Percentiles rank a stretch among this genome's conserved stretches.
phyloP scores from a whole-genome alignment of 2,888 invertebrate species.

The Drosophila borealis region DNA sequence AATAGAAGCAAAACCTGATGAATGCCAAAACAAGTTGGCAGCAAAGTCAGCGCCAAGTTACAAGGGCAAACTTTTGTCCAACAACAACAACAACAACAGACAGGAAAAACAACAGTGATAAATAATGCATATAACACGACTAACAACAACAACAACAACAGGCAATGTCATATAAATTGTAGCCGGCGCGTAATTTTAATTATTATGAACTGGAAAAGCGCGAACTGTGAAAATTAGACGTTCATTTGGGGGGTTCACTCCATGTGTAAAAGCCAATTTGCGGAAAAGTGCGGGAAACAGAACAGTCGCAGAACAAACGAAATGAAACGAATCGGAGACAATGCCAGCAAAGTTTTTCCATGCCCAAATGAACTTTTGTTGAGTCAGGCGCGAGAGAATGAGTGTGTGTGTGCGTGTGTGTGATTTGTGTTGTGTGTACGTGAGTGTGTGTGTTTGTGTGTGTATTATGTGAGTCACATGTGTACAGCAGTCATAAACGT shows the following conservation, averaged over 20 bases:
- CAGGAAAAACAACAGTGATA: conserved; percentile 49
- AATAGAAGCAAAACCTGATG: conserved; percentile 62
- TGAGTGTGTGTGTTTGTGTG: conserved; percentile 8
- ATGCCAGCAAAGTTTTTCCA: conserved; percentile 56
- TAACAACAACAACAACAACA: conserved; percentile 25
- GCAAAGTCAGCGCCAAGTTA: conserved; percentile 55
- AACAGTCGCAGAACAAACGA: conserved; percentile 5
- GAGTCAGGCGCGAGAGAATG: conserved; percentile 35
- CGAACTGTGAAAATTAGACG: conserved; percentile 72
- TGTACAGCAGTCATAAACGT: conserved; percentile 26
- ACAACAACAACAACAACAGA: conserved; percentile 39
- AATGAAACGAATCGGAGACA: conserved; percentile 37
- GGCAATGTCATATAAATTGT: conserved; percentile 61
- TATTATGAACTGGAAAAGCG: conserved; percentile 63
- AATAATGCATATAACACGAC: conserved; percentile 66
- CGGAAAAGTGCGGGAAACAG: conserved; percentile 12
- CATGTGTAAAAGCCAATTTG: conserved; percentile 48
- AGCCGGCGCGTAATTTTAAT: conserved; percentile 69
- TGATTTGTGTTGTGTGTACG: conserved; percentile 7
- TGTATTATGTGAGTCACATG: conserved; percentile 33
- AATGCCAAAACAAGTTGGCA: conserved; percentile 73
- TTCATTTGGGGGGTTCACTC: conserved; percentile 47
- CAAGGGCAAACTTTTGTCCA: conserved; percentile 65
- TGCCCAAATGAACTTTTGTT: conserved; percentile 62
- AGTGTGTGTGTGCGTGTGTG: conserved; percentile 7